phyloP scores from a whole-genome alignment of 2,113 vertebrate species.

The Chrysemys picta region DNA sequence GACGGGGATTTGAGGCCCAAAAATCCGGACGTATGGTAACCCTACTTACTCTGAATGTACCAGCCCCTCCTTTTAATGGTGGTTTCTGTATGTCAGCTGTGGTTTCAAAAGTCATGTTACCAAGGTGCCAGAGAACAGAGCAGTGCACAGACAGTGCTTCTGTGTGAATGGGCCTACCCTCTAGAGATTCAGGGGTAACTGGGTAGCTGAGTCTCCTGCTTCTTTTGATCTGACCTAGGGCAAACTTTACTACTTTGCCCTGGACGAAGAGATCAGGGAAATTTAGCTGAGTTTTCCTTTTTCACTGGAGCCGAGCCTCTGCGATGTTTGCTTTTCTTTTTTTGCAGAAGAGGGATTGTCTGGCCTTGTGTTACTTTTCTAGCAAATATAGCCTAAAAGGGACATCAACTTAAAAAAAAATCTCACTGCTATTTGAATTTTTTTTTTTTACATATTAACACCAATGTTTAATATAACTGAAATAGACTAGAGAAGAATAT shows the following conservation, averaged over 20 bases:
- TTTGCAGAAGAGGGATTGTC: background rate
- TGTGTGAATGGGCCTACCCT: background rate
- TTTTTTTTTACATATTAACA: background rate
- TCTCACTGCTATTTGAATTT: background rate
- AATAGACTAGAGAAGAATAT: background rate
- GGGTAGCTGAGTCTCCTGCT: background rate
- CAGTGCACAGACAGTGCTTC: background rate
- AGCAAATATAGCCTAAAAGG: background rate
- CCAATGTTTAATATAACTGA: background rate
- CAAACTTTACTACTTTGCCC: background rate
- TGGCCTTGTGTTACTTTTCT: background rate
- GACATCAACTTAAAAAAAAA: background rate
- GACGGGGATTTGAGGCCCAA: too few species aligned
- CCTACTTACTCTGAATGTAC: background rate
- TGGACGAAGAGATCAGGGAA: background rate
- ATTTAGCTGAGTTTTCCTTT: background rate
- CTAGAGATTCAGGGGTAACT: background rate
- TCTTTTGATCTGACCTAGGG: background rate
- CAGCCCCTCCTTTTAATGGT: background rate
- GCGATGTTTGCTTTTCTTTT: background rate
- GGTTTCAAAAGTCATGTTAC: background rate
- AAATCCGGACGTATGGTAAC: too few species aligned
- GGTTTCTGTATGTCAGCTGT: background rate
- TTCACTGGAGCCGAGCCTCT: background rate
- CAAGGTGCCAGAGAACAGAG: background rate